Evolutionary conservation across 2,888 invertebrate species (phyloP).

Genomic region (Sminthurinus aureus): DNA sequence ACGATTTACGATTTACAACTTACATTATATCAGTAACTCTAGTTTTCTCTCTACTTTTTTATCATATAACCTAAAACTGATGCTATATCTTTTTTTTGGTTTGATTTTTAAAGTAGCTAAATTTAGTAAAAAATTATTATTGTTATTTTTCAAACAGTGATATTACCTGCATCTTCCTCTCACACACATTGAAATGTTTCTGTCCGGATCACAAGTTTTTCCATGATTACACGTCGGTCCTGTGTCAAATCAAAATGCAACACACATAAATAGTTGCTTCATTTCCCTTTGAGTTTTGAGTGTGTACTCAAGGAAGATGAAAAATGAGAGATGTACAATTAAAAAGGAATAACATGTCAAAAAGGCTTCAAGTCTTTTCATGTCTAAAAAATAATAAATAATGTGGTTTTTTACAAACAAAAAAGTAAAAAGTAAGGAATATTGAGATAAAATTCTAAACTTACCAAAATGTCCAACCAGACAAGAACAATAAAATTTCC

Average conservation of each 20-base stretch:
- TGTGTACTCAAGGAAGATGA: no score
- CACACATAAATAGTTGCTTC: not conserved
- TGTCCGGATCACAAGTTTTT: slow-evolving; percentile 72
- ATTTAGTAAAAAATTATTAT: not conserved
- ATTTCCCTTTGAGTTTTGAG: no score
- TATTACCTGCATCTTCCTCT: slow-evolving; percentile 85
- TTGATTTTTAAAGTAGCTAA: no score
- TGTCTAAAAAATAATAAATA: not conserved
- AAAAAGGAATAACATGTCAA: no score
- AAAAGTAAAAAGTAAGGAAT: not conserved
- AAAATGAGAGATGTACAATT: no score
- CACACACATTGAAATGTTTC: slow-evolving; percentile 72
- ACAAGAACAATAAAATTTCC: slow-evolving; percentile 43
- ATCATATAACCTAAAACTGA: not conserved
- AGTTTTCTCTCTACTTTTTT: not conserved
- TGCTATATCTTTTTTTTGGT: not conserved
- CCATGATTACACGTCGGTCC: slow-evolving; percentile 16
- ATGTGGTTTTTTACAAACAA: not conserved
- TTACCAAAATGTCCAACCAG: slow-evolving; percentile 39
- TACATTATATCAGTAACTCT: not conserved
- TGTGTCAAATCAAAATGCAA: not conserved
- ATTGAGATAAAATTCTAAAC: not conserved
- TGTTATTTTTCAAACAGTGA: not conserved
- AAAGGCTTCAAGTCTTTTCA: not conserved
- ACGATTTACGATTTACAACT: no score